Evolutionary conservation across 2,888 invertebrate species (phyloP), one percentile per base, ranked within the genome.

Genomic region (Orthosia gracilis): DNA sequence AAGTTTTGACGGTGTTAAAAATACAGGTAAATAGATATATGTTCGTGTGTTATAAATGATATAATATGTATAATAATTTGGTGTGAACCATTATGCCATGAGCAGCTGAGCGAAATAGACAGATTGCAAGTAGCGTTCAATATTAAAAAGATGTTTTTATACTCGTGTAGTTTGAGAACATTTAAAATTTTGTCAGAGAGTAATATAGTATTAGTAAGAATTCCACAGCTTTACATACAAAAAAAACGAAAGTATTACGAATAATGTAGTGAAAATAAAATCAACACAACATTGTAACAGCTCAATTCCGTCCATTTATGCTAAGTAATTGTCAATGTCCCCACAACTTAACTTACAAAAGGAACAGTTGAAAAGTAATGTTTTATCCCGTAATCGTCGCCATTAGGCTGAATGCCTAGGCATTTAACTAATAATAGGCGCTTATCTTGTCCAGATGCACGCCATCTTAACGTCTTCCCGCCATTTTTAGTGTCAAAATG

Each of bases 361-460:
- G 49, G 50, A 59, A 76, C 73, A 66, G 73, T 73, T 82, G 69
- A 79, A 74, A 84, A 73, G 76, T 69, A 73, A 69, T 71, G 63
- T 59, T 69, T 72, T 76, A 82, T 73, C 23, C 69, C 21, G 58
- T 84, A 84, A 82, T 84, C 62, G 73, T 58, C 63, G 70, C 74
- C 74, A 84, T 82, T 82, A 84, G 63, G 74, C 72, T 84, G 70
- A 84, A 84, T 84, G 79, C 70, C 76, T 84, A 80, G 76, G 73
- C 85, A 75, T 79, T 76, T 76, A 73, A 77, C 73, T 73, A 82
- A 84, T 82, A 84, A 79, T 69, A 73, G 61, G 58, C 54, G 64
- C 73, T 84, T 84, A 84, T 80, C 84, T 66, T 80, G 68, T 72
- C 73, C 82, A 73, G 71, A 72, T 73, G 70, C 49, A 57, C 68